phyloP scores from a whole-genome alignment of 2,888 invertebrate genomes.

The Sepioteuthis lessoniana region DNA sequence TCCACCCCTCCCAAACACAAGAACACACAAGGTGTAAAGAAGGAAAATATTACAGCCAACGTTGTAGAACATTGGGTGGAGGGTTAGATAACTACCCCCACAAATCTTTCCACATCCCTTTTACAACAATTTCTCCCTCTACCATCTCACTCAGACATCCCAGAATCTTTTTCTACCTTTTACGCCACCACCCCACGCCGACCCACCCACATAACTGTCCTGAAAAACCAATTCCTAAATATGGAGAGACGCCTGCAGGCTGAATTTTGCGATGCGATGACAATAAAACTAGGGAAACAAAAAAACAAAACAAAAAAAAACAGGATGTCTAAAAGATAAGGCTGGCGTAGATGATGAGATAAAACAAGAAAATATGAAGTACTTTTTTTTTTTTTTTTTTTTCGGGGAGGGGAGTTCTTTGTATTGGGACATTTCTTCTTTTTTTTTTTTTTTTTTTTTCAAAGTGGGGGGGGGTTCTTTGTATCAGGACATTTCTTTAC shows the following conservation, averaged over 20 bases:
- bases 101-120: not conserved
- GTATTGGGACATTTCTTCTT: not conserved
- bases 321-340: too few relatives aligned
- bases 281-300: not conserved
- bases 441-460: too few relatives aligned
- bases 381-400: not conserved
- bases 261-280: not conserved
- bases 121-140: not conserved
- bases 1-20: too few relatives aligned
- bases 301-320: too few relatives aligned
- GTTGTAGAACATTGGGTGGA: not conserved
- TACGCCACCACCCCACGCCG: not conserved
- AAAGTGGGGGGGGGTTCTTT: not conserved
- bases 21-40: not conserved
- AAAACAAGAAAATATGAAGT: not conserved
- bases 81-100: not conserved
- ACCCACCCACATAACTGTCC: not conserved
- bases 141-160: not conserved
- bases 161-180: not conserved
- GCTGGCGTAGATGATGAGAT: too few relatives aligned
- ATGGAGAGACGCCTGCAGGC: not conserved
- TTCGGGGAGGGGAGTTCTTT: not conserved
- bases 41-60: not conserved
- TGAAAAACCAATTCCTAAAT: not conserved
- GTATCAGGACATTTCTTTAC: not conserved